A percentile compares a stretch with the other conserved stretches of the same genome.
Conservation (phyloP, 1,140 invertebrate genomes). For the Lepidurus arcticus region DNA sequence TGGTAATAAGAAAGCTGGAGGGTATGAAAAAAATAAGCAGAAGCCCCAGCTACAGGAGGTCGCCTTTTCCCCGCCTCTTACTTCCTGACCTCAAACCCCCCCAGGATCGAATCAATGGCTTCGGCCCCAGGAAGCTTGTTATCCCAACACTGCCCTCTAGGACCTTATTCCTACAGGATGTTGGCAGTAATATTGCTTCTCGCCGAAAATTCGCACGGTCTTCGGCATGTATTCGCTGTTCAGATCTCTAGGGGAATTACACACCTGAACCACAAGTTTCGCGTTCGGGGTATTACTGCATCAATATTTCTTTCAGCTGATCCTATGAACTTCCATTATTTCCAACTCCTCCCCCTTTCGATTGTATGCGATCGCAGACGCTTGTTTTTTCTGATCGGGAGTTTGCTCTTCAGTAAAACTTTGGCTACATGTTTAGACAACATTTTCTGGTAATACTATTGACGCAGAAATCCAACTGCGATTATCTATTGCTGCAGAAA, state of each 20-base stretch:
- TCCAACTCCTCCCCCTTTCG: too few species aligned
- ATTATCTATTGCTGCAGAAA: too few species aligned
- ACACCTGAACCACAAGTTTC: too few species aligned
- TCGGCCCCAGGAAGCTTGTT: not conserved
- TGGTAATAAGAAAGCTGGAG: not conserved
- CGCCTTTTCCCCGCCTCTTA: not conserved
- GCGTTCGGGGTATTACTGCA: too few species aligned
- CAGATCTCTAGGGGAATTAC: not conserved
- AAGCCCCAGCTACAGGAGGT: slow-evolving; percentile 1
- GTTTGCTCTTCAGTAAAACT: too few species aligned
- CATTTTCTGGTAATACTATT: too few species aligned
- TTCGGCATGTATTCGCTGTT: not conserved
- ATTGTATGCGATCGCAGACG: too few species aligned
- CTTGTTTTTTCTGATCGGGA: too few species aligned
- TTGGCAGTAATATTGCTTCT: not conserved
- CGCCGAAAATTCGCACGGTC: not conserved
- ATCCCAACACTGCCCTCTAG: not conserved
- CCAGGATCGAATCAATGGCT: slow-evolving; percentile 4
- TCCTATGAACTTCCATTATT: too few species aligned
- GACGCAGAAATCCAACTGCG: too few species aligned
- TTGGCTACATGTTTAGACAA: too few species aligned
- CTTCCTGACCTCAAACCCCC: not conserved
- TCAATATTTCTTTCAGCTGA: too few species aligned
- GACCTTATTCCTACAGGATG: not conserved
- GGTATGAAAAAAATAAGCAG: not conserved